A percentile compares a stretch with the other conserved stretches of the same genome.
Evolutionary conservation across 2,888 invertebrate genomes (phyloP).

Genomic region (Pseudococcus longispinus): DNA sequence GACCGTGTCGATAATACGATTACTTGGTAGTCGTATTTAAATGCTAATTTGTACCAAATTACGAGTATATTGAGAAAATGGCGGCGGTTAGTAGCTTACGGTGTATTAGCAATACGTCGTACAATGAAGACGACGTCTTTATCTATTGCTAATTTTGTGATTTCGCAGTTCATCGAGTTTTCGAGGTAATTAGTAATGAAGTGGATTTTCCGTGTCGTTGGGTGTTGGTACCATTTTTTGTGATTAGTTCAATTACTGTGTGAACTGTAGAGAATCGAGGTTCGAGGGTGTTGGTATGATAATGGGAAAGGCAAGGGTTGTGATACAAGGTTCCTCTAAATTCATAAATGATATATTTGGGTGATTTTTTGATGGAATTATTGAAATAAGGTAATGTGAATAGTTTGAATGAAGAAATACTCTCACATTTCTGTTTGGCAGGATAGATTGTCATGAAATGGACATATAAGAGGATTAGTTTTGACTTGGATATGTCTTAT

Average conservation of each 20-base stretch:
- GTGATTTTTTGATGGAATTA: too few species aligned
- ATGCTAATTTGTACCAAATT: slow-evolving; percentile 5
- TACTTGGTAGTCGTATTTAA: not conserved
- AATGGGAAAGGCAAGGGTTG: too few species aligned
- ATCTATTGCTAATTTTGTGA: slow-evolving; percentile 1
- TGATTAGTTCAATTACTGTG: not conserved
- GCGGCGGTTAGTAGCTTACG: not conserved
- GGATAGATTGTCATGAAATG: too few species aligned
- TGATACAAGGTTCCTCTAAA: too few species aligned
- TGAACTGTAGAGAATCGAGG: not conserved
- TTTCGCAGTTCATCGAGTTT: slow-evolving; percentile 3
- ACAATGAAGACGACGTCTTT: not conserved
- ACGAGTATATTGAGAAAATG: not conserved
- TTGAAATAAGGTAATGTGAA: too few species aligned
- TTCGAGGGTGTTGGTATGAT: too few species aligned
- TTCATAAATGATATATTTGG: too few species aligned
- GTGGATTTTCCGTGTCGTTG: not conserved
- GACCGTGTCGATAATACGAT: slow-evolving; percentile 8
- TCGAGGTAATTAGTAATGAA: not conserved
- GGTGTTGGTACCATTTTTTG: not conserved
- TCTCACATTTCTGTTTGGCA: too few species aligned
- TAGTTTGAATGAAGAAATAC: too few species aligned
- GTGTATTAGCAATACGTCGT: not conserved
- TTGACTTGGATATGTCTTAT: too few species aligned
- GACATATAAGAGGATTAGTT: too few species aligned